Conservation (phyloP, 2,888 invertebrate species). For the Synanthedon formicaeformis region DNA sequence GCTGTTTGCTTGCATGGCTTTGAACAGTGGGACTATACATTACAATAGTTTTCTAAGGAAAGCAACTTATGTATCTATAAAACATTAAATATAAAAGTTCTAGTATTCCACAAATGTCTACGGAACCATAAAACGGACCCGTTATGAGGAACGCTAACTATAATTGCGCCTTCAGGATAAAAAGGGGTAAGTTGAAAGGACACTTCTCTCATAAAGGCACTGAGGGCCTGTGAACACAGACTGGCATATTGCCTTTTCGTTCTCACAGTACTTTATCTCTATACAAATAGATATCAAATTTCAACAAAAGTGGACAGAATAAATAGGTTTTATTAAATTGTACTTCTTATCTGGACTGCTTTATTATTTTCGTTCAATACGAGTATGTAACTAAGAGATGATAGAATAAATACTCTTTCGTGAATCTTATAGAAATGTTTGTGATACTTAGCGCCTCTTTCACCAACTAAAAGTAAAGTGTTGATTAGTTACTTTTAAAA, state of each 20-base stretch:
- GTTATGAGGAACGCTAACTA: slow-evolving; percentile 50
- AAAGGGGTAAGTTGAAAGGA: slow-evolving; percentile 57
- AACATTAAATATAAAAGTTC: slow-evolving; percentile 1
- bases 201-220: slow-evolving; percentile 43
- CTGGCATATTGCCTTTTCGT: neutral
- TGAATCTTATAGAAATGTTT: too few relatives aligned
- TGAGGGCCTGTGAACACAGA: slow-evolving; percentile 27
- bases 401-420: too few relatives aligned
- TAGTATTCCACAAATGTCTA: slow-evolving; percentile 2
- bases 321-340: too few relatives aligned
- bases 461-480: too few relatives aligned
- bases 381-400: too few relatives aligned
- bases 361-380: too few relatives aligned
- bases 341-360: too few relatives aligned
- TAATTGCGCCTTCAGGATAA: slow-evolving; percentile 61
- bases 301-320: neutral
- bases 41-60: too few relatives aligned
- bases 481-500: too few relatives aligned
- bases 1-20: too few relatives aligned
- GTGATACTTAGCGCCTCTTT: too few relatives aligned
- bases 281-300: neutral
- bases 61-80: neutral
- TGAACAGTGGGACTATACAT: too few relatives aligned
- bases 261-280: neutral
- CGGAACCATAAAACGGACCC: slow-evolving; percentile 41